Percentiles rank a stretch among this genome's conserved stretches.
Conservation (phyloP, 2,797 vertebrate species). For the Rhinatrema bivittatum region DNA sequence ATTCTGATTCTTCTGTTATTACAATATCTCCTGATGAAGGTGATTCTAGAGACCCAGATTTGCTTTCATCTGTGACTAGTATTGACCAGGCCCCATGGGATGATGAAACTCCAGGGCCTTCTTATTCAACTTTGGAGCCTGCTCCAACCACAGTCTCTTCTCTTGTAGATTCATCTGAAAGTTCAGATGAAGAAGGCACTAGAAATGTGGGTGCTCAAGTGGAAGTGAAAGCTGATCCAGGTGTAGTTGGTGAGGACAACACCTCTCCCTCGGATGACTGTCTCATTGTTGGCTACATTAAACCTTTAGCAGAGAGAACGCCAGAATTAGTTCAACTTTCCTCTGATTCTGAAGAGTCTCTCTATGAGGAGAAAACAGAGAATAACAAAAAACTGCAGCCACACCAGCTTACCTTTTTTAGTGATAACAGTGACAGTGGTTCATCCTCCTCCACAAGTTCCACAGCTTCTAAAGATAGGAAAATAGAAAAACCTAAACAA, state of each 20-base stretch:
- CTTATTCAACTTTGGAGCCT: conserved; percentile 74
- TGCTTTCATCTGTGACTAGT: conserved; percentile 36
- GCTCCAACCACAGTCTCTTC: conserved; percentile 43
- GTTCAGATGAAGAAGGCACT: conserved; percentile 57
- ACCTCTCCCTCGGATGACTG: conserved; percentile 71
- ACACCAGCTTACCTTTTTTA: conserved; percentile 62
- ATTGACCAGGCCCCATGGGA: conserved; percentile 76
- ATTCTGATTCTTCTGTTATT: conserved; percentile 76
- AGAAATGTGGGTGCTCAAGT: conserved; percentile 24
- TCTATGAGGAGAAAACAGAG: conserved; percentile 49
- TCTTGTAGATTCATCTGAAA: conserved; percentile 63
- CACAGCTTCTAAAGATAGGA: conserved; percentile 33
- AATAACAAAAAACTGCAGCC: conserved; percentile 49
- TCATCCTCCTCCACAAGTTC: conserved; percentile 40
- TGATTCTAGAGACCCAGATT: conserved; percentile 44
- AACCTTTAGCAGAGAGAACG: conserved; percentile 78
- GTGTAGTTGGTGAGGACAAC: conserved; percentile 27
- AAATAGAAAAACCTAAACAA: conserved; percentile 15
- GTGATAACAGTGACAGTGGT: conserved; percentile 43
- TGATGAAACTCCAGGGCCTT: conserved; percentile 92
- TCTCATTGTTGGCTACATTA: conserved; percentile 80
- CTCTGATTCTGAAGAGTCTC: conserved; percentile 73
- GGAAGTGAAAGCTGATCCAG: conserved; percentile 23
- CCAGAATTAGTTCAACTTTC: conserved; percentile 88
- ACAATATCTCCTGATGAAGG: conserved; percentile 82